A percentile compares a stretch with the other conserved stretches of the same genome.
Evolutionary conservation across 2,888 invertebrate genomes (phyloP).

Genomic region (Liodrosophila aerea): DNA sequence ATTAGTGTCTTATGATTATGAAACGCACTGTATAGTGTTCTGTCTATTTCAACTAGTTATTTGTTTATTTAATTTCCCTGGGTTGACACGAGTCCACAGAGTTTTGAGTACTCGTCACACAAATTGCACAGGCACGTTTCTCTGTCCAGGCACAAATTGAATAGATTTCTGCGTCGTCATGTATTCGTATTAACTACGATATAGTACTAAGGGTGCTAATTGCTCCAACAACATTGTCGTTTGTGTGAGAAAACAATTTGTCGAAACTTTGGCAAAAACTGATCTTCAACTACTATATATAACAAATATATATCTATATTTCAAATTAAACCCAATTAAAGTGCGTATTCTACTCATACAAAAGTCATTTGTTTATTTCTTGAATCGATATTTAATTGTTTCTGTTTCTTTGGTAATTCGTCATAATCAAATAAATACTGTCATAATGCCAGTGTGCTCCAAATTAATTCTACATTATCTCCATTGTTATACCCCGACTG

Average conservation of each 20-base stretch:
- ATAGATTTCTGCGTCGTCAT: constrained; percentile 32
- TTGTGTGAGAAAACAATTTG: constrained; percentile 42
- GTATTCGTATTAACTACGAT: constrained; percentile 17
- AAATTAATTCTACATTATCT: constrained; percentile 46
- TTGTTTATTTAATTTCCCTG: constrained; percentile 15
- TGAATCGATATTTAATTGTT: constrained; percentile 11
- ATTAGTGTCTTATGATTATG: no score
- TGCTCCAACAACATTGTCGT: constrained; percentile 30
- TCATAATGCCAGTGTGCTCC: constrained; percentile 42
- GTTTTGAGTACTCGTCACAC: constrained; percentile 5
- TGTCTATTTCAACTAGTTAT: constrained; percentile 11
- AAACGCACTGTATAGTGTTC: no score
- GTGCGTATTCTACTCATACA: no score
- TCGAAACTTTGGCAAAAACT: no score
- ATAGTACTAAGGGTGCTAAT: constrained; percentile 36
- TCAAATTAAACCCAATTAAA: no score
- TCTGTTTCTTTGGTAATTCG: constrained; percentile 40
- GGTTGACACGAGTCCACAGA: no score
- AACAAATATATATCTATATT: no score
- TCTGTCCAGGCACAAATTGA: constrained; percentile 16
- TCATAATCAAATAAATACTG: constrained; percentile 56
- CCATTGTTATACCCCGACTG: constrained; percentile 29
- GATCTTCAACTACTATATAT: no score
- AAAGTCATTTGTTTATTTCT: background rate
- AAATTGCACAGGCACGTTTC: constrained; percentile 36